These are phyloP conservation scores for Silurus asotus DNA, from an alignment of 2,113 vertebrate genomes.

Conservation along the genomic window DNA sequence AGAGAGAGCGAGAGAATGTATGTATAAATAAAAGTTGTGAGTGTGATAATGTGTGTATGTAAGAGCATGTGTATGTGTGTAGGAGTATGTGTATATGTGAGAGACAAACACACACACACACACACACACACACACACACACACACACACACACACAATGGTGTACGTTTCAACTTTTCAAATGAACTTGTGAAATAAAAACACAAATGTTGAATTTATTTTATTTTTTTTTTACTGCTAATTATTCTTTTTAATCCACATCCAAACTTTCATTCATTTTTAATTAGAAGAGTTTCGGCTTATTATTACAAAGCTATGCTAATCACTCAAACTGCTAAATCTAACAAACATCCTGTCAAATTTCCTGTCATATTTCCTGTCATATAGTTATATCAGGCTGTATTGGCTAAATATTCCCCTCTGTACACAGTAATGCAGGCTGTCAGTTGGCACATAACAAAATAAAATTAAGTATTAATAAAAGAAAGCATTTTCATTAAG, in stretches of 20 bases:
- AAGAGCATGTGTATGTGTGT: no score
- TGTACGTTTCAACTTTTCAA: background rate
- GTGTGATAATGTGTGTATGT: no score
- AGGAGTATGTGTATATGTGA: no score
- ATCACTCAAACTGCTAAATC: background rate
- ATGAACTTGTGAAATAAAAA: background rate
- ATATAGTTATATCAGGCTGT: background rate
- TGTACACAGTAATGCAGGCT: background rate
- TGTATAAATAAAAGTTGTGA: no score
- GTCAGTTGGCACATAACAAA: background rate
- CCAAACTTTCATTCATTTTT: constrained; percentile 21
- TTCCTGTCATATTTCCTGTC: background rate
- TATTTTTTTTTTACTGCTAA: background rate
- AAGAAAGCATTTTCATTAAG: background rate
- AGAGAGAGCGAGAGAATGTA: no score
- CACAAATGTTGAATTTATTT: background rate
- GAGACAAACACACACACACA: no score
- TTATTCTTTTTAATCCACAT: background rate
- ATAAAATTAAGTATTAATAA: background rate
- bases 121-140: no score
- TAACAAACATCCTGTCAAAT: background rate
- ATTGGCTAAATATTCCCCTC: background rate
- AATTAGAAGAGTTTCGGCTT: constrained; percentile 15
- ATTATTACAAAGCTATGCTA: background rate
- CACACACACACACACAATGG: no score